phyloP scores from a whole-genome alignment of 2,113 vertebrate species.

The Tiliqua scincoides region DNA sequence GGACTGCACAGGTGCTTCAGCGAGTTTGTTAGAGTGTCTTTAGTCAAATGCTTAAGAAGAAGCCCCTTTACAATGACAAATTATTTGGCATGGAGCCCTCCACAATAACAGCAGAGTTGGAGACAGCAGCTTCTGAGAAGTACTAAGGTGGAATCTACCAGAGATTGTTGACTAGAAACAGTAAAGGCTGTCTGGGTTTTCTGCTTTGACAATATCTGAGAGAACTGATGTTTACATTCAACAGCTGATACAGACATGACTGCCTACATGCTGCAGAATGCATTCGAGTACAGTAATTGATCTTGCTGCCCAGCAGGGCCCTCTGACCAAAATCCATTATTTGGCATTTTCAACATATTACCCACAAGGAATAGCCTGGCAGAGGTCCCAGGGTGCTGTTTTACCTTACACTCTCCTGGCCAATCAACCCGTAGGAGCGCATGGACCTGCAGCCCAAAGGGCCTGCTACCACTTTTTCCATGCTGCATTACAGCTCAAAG shows the following conservation, averaged over 20 bases:
- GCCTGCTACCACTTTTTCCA: neutral
- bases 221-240: neutral
- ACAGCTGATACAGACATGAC: neutral
- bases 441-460: neutral
- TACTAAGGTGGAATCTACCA: neutral
- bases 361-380: neutral
- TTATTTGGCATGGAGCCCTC: neutral
- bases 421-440: no score
- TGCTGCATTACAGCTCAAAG: neutral
- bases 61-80: neutral
- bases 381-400: neutral
- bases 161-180: neutral
- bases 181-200: neutral
- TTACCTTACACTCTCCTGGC: no score
- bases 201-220: neutral
- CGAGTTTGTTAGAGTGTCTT: neutral
- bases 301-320: neutral
- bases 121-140: neutral
- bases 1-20: rapidly evolving
- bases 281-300: neutral
- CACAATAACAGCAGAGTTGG: neutral
- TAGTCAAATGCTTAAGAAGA: neutral
- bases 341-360: neutral
- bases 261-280: neutral
- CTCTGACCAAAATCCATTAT: neutral